Evolutionary conservation across 2,797 vertebrate species (phyloP), one percentile per base, ranked within the genome.

Genomic region (Novumbra hubbsi): DNA sequence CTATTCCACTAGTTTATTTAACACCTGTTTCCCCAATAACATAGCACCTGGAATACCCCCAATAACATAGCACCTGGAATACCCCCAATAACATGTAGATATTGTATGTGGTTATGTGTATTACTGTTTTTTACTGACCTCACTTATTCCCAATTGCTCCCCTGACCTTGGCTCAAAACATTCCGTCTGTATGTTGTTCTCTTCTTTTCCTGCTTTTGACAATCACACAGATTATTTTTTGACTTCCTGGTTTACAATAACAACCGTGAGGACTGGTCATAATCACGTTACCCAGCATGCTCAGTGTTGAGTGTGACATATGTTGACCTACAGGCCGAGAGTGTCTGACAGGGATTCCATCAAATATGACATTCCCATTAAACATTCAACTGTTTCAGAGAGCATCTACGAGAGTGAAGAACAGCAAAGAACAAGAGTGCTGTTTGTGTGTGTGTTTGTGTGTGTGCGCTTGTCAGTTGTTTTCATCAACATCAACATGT

Each of bases 401-500:
- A 21, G n/a, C 55, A 21, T 57, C 21, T 57, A 21, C 17, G n/a
- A 57, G 55, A 57, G 17, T 12, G 7, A 1, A 24, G 55, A 60
- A 60, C n/a, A 7, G 8, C 52, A 55, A n/a, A 60, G 11, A 60
- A 60, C 21, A 21, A 24, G 55, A 14, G 3, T 21, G 55, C 21
- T 5, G 21, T 24, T n/a, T 60, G 55, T 60, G 0, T 57, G n/a
- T 57, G 19, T 57, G 0, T 57, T n/a, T 57, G n/a, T 57, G 2
- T 57, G n/a, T 28, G 17, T 50, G 38, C n/a, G 17, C 24, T n/a
- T 17, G 17, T 67, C 19, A 15, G 32, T 67, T 8, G 55, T 4
- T 24, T 57, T 12, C n/a, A 12, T 88, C 85, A 76, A 70, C n/a
- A 12, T 88, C 85, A 76, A 70, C 73, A 87, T 83, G 85, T 87